These are phyloP conservation scores for Bufotes viridis DNA, from an alignment of 2,797 vertebrate species.

Conservation along the genomic window DNA sequence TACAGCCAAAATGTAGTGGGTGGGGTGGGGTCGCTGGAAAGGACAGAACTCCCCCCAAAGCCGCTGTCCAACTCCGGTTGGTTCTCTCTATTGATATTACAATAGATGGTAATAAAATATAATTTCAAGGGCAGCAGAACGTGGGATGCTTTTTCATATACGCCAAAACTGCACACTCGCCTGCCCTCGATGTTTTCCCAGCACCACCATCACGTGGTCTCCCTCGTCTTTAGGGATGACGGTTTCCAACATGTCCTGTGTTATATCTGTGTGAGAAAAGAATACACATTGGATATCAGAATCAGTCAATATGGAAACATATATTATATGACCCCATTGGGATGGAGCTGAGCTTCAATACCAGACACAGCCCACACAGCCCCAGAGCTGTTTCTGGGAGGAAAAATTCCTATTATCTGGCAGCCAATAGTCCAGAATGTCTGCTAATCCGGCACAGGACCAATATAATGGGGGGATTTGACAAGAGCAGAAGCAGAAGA, in stretches of 20 bases:
- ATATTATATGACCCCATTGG: neutral
- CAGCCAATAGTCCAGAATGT: neutral
- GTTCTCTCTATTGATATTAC: too few relatives aligned
- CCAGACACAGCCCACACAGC: too few relatives aligned
- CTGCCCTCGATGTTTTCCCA: slow-evolving; percentile 71
- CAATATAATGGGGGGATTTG: too few relatives aligned
- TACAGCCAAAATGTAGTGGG: too few relatives aligned
- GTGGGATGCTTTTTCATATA: neutral
- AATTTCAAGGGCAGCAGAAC: neutral
- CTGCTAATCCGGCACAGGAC: neutral
- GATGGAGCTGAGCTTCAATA: too few relatives aligned
- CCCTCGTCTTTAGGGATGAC: slow-evolving; percentile 81
- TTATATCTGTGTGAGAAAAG: slow-evolving; percentile 74
- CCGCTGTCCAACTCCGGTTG: neutral
- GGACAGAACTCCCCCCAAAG: too few relatives aligned
- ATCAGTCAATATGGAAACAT: neutral
- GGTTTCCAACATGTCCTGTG: slow-evolving; percentile 87
- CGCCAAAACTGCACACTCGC: slow-evolving; percentile 63
- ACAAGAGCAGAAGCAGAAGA: too few relatives aligned
- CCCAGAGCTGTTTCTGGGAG: too few relatives aligned
- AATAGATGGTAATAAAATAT: too few relatives aligned
- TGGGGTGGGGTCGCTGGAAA: too few relatives aligned
- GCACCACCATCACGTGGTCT: slow-evolving; percentile 73
- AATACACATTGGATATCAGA: neutral
- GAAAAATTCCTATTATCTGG: too few relatives aligned